These are phyloP conservation scores for Chloroceryle aenea DNA, from an alignment of 2,113 vertebrate genomes.

Conservation along the genomic window DNA sequence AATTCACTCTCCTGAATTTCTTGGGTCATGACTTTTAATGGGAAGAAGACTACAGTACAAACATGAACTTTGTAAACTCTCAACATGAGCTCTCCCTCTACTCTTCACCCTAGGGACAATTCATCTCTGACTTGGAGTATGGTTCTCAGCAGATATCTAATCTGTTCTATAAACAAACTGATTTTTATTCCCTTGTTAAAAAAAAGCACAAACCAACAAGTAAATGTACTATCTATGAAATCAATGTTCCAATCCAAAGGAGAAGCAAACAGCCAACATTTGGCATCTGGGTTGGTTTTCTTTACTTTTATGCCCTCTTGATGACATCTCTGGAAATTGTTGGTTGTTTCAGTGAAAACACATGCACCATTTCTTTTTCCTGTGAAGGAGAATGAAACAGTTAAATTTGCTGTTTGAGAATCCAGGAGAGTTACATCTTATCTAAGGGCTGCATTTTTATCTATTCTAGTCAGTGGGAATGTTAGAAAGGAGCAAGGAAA, in stretches of 20 bases:
- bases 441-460: not conserved
- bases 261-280: not conserved
- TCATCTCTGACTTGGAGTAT: not conserved
- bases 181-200: not conserved
- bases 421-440: not conserved
- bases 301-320: not conserved
- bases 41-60: not conserved
- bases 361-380: not conserved
- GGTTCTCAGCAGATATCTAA: constrained; percentile 39
- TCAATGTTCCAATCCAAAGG: not conserved
- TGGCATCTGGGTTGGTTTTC: not conserved
- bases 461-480: not conserved
- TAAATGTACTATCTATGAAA: constrained; percentile 4
- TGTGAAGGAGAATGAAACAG: not conserved
- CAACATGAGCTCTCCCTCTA: not conserved
- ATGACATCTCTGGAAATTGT: not conserved
- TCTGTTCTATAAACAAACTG: constrained; percentile 47
- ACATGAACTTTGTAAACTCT: constrained; percentile 10
- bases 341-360: not conserved
- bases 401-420: not conserved
- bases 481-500: not conserved
- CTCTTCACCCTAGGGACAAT: constrained; percentile 40
- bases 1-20: not conserved
- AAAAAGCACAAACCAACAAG: not conserved
- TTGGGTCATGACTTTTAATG: not conserved